Base-by-base conservation (phyloP, 2,113 vertebrate genomes). In the Chamaetylas fuelleborni region DNA sequence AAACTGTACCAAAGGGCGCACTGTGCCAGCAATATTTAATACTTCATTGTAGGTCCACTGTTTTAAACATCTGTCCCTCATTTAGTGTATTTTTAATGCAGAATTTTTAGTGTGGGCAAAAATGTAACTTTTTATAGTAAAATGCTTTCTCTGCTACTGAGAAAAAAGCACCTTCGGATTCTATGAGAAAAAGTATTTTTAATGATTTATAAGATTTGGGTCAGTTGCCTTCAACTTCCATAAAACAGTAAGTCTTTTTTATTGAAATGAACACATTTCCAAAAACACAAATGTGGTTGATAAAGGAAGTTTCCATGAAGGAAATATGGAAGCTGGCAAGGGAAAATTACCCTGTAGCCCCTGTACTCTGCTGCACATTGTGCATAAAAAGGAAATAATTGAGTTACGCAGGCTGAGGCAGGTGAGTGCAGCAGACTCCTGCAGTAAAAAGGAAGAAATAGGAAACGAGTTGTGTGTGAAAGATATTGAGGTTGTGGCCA, bases 51-150 rank as follows among this genome's bases (percentile, higher is more conserved):
- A 92, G 93, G 95, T 90, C 62, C 22, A 51, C 42, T 88, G 50
- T 96, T 97, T 96, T 91, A 95, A 97, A 97, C 97, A 98, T 98
- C 97, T 98, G 97, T 95, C 96, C 96, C 77, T 98, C 95, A 97
- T 98, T 98, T 98, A 92, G 67, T 93, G 4, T 93, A 95, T 97
- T 96, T 98, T 97, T 97, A 97, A 96, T 92, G 62, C 62, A 91
- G 91, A 92, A 82, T 81, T 96, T 97, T 97, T 95, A 92, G 89
- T 72, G 74, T 87, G 87, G 80, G 86, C 83, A 93, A 82, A 97
- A 94, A 96, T 96, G 77, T 91, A 92, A 91, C 86, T 95, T 93
- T 97, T 97, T 97, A 92, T 87, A 90, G 50, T 74, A 88, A 95
- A 91, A 95, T 82, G 58, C 43, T 95, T 60, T 93, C 77, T 90